Percentiles rank a stretch among this genome's conserved stretches.
phyloP scores from a whole-genome alignment of 2,888 invertebrate genomes.

The Drosophila prostipennis region DNA sequence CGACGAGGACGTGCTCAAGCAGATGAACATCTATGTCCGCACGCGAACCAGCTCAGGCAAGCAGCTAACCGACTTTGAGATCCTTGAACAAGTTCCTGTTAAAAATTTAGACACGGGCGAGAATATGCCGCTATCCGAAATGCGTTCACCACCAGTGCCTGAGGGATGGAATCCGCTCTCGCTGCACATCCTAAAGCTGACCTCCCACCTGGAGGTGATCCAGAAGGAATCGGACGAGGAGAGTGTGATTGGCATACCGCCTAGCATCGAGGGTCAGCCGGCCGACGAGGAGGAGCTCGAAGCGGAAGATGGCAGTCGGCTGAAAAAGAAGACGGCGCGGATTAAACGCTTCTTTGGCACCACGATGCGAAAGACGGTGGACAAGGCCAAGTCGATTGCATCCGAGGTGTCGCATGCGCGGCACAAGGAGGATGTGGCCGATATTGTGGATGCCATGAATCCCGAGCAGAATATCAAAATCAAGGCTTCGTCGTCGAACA shows the following conservation, averaged over 20 bases:
- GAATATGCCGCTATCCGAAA: constrained; percentile 95
- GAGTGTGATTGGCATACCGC: constrained; percentile 87
- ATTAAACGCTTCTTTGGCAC: constrained; percentile 93
- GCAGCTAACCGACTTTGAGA: constrained; percentile 95
- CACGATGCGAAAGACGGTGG: constrained; percentile 95
- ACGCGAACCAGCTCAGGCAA: constrained; percentile 94
- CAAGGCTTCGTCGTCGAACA: constrained; percentile 97
- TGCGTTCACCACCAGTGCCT: constrained; percentile 85
- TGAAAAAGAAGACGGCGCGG: constrained; percentile 86
- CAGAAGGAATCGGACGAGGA: constrained; percentile 92
- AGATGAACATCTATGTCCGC: constrained; percentile 89
- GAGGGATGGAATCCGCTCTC: constrained; percentile 98
- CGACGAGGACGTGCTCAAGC: constrained; percentile 90
- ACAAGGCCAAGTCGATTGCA: constrained; percentile 95
- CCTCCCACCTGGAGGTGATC: constrained; percentile 92
- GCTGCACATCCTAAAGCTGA: constrained; percentile 96
- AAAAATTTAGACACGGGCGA: constrained; percentile 94
- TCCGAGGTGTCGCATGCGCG: constrained; percentile 95
- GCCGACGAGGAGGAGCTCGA: constrained; percentile 84
- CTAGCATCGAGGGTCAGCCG: constrained; percentile 82
- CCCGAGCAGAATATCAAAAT: constrained; percentile 93
- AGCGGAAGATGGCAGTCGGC: constrained; percentile 83
- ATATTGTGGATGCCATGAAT: constrained; percentile 92
- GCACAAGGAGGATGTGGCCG: constrained; percentile 93
- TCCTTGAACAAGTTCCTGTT: constrained; percentile 95